Evolutionary conservation across 2,113 vertebrate genomes (phyloP), one percentile per base, ranked within the genome.

Genomic region (Sprattus sprattus): DNA sequence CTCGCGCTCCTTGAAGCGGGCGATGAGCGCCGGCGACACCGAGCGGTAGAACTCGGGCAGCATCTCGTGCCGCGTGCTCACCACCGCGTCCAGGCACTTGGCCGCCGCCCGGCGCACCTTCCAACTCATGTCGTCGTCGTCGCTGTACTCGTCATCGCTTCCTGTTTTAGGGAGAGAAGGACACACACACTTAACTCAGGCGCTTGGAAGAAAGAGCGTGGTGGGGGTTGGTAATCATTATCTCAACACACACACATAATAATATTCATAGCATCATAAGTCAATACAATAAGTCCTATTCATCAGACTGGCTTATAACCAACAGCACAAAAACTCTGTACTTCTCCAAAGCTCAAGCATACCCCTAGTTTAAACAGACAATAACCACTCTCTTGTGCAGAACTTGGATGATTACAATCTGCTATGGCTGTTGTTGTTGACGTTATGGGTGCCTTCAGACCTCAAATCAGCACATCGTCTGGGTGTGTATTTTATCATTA

Each of bases 91-190:
- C 90, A 99, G 91, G 90, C 98, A 99, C 89, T 99, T 99, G 0
- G 98, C 98, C 47, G 97, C 97, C 54, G 98, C 98, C 49, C 97
- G 96, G 4, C 98, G 96, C 86, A 99, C 98, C 95, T 99, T 99
- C 98, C 98, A 99, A 91, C 98, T 99, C 98, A 99, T 99, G 93
- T 99, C 98, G 86, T 99, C 98, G 52, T 99, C 98, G 64, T 99
- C 98, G 44, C 98, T 99, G 92, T 99, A 99, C 92, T 99, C 98
- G 85, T 99, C 98, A 78, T 99, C 98, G 0, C 98, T 99, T 87
- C 98, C 98, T 99, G 91, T 32, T 85, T 28, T 22, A 1, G 28
- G 81, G 44, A 8, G 45, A 1, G 6, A n/a, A 52, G 28, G 28
- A 54, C 9, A 60, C 22, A 64, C 57, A 64, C 57, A 64, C 57